These are phyloP conservation scores for Mastomys natalensis DNA, from an alignment of 2,113 vertebrate species.

Conservation along the genomic window DNA sequence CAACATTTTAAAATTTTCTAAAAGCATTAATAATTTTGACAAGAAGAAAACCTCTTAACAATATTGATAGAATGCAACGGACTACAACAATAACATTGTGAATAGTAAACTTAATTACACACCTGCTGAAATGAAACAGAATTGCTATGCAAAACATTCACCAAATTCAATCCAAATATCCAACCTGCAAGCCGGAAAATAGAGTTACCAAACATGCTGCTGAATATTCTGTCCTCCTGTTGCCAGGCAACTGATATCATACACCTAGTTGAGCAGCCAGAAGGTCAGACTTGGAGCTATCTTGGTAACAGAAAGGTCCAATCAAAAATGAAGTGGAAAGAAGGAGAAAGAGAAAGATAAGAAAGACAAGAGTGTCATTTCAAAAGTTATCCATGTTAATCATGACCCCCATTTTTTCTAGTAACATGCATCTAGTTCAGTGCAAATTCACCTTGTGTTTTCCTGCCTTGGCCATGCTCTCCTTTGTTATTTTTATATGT, in stretches of 20 bases:
- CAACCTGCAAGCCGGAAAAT: constrained; percentile 61
- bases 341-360: background rate
- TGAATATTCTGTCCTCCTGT: constrained; percentile 68
- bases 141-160: constrained; percentile 25
- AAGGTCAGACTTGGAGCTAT: constrained; percentile 75
- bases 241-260: constrained; percentile 83
- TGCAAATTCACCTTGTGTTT: background rate
- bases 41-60: background rate
- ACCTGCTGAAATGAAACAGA: constrained; percentile 39
- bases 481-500: background rate
- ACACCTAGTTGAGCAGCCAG: constrained; percentile 58
- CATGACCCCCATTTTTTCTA: background rate
- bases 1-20: constrained; percentile 13
- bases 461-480: background rate
- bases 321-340: background rate
- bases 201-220: constrained; percentile 50
- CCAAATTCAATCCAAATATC: constrained; percentile 63
- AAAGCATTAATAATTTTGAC: constrained; percentile 2
- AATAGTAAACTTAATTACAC: background rate
- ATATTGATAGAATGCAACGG: background rate
- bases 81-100: constrained; percentile 17
- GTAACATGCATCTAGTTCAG: background rate
- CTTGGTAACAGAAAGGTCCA: constrained; percentile 65
- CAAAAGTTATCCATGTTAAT: constrained; percentile 34
- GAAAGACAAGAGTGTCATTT: background rate